Evolutionary conservation across 2,888 invertebrate genomes (phyloP), one percentile per base, ranked within the genome.

Genomic region (Anoncus sp.): DNA sequence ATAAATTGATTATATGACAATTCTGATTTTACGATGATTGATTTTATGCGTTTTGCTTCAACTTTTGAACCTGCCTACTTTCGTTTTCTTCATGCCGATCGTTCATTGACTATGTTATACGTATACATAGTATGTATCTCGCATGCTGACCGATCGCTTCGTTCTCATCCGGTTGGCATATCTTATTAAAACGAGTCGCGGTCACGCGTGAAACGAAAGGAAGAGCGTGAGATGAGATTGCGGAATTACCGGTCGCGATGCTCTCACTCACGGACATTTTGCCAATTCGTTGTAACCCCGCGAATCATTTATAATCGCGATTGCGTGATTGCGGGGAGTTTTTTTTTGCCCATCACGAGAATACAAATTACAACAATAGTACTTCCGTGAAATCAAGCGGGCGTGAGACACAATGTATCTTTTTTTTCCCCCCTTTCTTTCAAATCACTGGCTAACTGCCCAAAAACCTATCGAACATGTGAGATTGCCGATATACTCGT

Each of bases 201-300:
- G 45, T 47, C 38, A 60, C 43, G 62, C 27, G n/a, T n/a, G 24
- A 47, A 69, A 55, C 47, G 55, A 69, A 69, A 69, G 62, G 69
- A 75, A 69, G 77, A 77, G 63, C 63, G 69, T 59, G 69, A 63
- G 63, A 47, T 47, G 57, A 59, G 62, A 67, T 72, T 67, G 77
- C 49, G 59, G 45, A 62, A 71, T 22, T 51, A 59, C 45, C 38
- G 18, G n/a, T n/a, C 14, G 10, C 18, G 66, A 51, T 71, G 70
- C 45, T 59, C 53, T 55, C 66, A 53, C 66, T 57, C 22, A 47
- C 40, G 20, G 24, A 43, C 35, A 53, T 49, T 43, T 51, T 43
- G 62, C 60, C 60, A 51, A 74, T 74, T 51, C 67, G n/a, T 67
- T 62, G 45, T 69, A 53, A 63, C 53, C 53, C 43, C 43, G 55